Conservation (phyloP, 1,140 invertebrate species). For the Zaprionus camerounensis region DNA sequence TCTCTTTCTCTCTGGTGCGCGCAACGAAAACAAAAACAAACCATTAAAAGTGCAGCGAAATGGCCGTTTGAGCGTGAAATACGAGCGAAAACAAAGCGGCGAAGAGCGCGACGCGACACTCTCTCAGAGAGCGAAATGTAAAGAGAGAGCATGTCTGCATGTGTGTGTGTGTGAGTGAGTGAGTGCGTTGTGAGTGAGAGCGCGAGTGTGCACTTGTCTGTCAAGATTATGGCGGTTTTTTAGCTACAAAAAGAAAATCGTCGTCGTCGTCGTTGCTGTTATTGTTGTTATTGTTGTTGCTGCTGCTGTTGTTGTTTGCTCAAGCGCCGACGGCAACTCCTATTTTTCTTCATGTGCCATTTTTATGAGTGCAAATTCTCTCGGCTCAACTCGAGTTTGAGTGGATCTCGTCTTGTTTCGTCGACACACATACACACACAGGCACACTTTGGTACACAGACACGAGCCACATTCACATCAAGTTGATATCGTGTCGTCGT, state of each 20-base stretch:
- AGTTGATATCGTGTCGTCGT: constrained; percentile 82
- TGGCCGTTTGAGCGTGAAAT: constrained; percentile 51
- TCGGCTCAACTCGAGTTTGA: constrained; percentile 50
- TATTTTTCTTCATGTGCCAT: constrained; percentile 80
- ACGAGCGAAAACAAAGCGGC: constrained; percentile 63
- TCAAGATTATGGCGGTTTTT: constrained; percentile 81
- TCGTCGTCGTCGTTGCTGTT: constrained; percentile 6
- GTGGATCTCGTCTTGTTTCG: constrained; percentile 42
- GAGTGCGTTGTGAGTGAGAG: constrained; percentile 30
- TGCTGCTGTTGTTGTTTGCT: constrained; percentile 28
- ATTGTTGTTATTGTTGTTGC: constrained; percentile 15
- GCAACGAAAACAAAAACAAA: constrained; percentile 72
- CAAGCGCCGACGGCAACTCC: constrained; percentile 74
- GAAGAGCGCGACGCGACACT: constrained; percentile 43
- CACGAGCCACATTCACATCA: constrained; percentile 42
- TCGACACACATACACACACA: constrained; percentile 8
- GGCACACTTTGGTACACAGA: constrained; percentile 6
- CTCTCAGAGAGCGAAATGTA: constrained; percentile 20
- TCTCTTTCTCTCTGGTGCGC: constrained; percentile 17
- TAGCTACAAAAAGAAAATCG: constrained; percentile 40
- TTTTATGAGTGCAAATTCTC: constrained; percentile 42
- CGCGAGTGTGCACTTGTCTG: constrained; percentile 72
- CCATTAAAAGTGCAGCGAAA: constrained; percentile 70
- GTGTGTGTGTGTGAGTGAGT: constrained; percentile 13
- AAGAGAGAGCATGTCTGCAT: constrained; percentile 13